Conservation (phyloP, 2,113 vertebrate species). For the Myanophis thanlyinensis region DNA sequence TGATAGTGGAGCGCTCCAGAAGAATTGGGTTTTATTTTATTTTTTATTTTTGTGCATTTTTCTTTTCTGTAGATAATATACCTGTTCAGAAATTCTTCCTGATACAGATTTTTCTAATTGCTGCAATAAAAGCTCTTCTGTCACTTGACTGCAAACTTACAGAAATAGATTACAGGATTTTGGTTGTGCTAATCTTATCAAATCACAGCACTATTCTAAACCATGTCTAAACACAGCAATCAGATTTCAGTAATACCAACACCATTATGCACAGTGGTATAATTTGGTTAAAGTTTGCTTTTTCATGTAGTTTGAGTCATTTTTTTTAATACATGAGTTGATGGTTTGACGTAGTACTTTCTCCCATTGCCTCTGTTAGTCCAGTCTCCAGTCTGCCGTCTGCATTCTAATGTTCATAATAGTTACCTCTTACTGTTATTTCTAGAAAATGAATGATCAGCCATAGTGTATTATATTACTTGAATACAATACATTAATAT, state of each 20-base stretch:
- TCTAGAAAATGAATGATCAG: not conserved
- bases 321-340: not conserved
- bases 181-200: not conserved
- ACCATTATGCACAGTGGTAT: not conserved
- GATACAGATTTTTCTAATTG: not conserved
- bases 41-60: not conserved
- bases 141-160: not conserved
- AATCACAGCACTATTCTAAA: not conserved
- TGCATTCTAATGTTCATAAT: not conserved
- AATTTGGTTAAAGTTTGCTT: not conserved
- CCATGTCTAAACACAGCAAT: not conserved
- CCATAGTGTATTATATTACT: not conserved
- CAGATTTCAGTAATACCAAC: not conserved
- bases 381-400: not conserved
- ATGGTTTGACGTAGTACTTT: not conserved
- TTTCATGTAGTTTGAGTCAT: not conserved
- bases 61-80: not conserved
- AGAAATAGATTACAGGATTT: not conserved
- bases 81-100: not conserved
- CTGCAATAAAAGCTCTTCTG: not conserved
- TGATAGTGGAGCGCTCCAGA: not conserved
- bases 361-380: not conserved
- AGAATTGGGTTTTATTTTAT: not conserved
- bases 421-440: not conserved
- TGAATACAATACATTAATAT: not conserved